Evolutionary conservation across 1,140 invertebrate species (phyloP).

Genomic region (Macrobrachium nipponense): DNA sequence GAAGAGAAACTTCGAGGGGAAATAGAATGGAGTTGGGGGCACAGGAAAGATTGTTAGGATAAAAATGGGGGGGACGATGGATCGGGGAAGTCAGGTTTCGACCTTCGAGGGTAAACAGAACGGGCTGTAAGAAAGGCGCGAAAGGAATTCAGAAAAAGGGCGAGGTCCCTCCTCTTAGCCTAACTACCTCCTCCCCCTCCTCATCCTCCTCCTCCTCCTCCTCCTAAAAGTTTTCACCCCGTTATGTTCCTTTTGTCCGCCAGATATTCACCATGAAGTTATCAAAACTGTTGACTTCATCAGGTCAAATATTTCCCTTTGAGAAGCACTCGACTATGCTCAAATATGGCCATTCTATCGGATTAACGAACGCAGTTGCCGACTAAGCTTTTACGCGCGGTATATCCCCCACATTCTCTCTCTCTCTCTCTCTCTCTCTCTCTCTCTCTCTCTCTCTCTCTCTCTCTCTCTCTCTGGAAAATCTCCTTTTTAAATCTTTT

Average conservation of each 20-base stretch:
- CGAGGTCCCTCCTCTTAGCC: not conserved
- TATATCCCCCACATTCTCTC: not conserved
- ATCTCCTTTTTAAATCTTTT: constrained; percentile 3
- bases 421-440: constrained; percentile 4
- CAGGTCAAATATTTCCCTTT: constrained; percentile 47
- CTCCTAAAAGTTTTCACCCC: not conserved
- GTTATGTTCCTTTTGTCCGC: not conserved
- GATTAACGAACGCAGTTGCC: constrained; percentile 48
- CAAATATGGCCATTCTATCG: constrained; percentile 52
- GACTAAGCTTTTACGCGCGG: constrained; percentile 6
- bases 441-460: not conserved
- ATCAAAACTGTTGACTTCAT: constrained; percentile 51
- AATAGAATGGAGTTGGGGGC: too few relatives aligned
- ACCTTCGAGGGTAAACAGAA: too few relatives aligned
- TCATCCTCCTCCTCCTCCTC: not conserved
- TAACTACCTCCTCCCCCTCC: not conserved
- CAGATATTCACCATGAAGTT: constrained; percentile 37
- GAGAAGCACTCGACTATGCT: constrained; percentile 48
- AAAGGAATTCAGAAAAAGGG: too few relatives aligned
- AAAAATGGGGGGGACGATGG: too few relatives aligned
- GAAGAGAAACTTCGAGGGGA: too few relatives aligned
- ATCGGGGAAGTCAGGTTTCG: too few relatives aligned
- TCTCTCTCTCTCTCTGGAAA: not conserved
- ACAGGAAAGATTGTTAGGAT: too few relatives aligned
- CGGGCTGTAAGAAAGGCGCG: too few relatives aligned